These are phyloP conservation scores for Paraescarpia echinospica DNA, from an alignment of 1,140 invertebrate species.

Conservation along the genomic window DNA sequence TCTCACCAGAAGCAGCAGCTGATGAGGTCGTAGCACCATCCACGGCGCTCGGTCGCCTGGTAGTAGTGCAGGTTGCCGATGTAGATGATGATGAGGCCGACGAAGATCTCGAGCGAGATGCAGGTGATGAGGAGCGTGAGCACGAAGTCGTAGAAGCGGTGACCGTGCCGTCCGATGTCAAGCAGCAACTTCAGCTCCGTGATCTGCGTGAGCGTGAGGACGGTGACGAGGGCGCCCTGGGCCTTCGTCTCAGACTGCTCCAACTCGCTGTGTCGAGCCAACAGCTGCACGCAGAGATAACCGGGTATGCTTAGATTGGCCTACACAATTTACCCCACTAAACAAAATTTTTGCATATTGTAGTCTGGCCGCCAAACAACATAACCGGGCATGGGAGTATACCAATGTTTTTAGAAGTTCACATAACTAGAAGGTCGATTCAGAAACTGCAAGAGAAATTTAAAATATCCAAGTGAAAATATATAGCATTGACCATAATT, in stretches of 20 bases:
- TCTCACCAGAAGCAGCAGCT: slow-evolving; percentile 22
- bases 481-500: too few relatives aligned
- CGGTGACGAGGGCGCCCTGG: slow-evolving; percentile 31
- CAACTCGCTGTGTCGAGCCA: slow-evolving; percentile 31
- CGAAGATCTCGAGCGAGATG: slow-evolving; percentile 32
- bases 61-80: slow-evolving; percentile 30
- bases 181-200: slow-evolving; percentile 32
- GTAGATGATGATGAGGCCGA: slow-evolving; percentile 34
- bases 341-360: too few relatives aligned
- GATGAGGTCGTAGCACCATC: slow-evolving; percentile 29
- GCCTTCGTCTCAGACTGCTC: slow-evolving; percentile 34
- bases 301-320: too few relatives aligned
- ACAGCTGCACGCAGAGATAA: slow-evolving; percentile 21
- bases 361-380: too few relatives aligned
- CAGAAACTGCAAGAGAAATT: too few relatives aligned
- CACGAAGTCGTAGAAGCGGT: slow-evolving; percentile 34
- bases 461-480: too few relatives aligned
- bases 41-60: slow-evolving; percentile 26
- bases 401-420: too few relatives aligned
- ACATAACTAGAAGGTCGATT: too few relatives aligned
- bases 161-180: slow-evolving; percentile 29
- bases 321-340: too few relatives aligned
- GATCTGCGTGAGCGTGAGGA: slow-evolving; percentile 32
- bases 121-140: slow-evolving; percentile 30
- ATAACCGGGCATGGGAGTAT: too few relatives aligned